phyloP scores from a whole-genome alignment of 92 coral and sea anemone genomes.

The Zoanthus sociatus region DNA sequence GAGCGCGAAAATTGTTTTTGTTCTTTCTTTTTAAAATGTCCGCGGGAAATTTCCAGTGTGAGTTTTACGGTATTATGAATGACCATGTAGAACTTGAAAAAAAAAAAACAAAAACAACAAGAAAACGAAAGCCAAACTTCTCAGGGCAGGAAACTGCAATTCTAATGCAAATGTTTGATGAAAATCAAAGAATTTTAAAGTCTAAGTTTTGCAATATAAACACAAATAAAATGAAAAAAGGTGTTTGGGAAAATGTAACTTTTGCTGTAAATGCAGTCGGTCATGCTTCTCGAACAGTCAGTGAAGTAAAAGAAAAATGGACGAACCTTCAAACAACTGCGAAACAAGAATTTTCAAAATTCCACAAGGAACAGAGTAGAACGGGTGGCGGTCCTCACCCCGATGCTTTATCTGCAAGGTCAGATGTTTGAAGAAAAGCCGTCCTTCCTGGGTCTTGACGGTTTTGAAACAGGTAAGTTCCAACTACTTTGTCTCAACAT shows the following conservation, averaged over 20 bases:
- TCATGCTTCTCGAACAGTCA: not conserved
- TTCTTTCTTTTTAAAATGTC: too few relatives aligned
- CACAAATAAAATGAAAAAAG: slow-evolving; percentile 32
- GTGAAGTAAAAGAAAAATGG: not conserved
- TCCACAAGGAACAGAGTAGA: too few relatives aligned
- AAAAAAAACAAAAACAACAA: not conserved
- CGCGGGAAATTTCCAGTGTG: too few relatives aligned
- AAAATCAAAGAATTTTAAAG: slow-evolving; percentile 19
- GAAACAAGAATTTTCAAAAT: not conserved
- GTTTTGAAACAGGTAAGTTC: too few relatives aligned
- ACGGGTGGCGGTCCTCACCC: too few relatives aligned
- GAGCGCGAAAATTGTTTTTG: too few relatives aligned
- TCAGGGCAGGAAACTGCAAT: not conserved
- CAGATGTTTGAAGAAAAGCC: too few relatives aligned
- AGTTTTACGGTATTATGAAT: too few relatives aligned
- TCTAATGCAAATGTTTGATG: not conserved
- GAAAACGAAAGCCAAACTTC: slow-evolving; percentile 39
- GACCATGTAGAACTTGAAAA: not conserved
- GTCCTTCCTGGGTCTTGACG: too few relatives aligned
- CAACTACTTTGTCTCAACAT: too few relatives aligned
- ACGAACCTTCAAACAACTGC: slow-evolving; percentile 29
- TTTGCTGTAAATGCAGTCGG: slow-evolving; percentile 25
- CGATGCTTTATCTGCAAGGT: too few relatives aligned
- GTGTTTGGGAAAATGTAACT: slow-evolving; percentile 39
- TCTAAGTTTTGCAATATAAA: slow-evolving; percentile 14